Percentiles rank a stretch among this genome's conserved stretches.
These are phyloP conservation scores for Alethe castanea DNA, from an alignment of 2,113 vertebrate species.

Conservation along the genomic window DNA sequence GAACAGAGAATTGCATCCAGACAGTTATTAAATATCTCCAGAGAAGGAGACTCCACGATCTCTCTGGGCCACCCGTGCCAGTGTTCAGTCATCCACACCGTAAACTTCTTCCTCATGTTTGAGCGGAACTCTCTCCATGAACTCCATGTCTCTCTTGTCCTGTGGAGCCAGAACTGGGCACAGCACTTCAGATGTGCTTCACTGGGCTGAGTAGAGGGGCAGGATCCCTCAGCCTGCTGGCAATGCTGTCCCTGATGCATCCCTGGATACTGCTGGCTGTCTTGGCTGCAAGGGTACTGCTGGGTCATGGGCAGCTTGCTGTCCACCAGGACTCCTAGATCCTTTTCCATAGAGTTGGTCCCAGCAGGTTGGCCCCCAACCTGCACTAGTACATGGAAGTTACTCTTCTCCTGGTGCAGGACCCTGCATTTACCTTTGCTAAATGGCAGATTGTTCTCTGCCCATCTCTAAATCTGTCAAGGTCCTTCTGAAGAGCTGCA, in stretches of 20 bases:
- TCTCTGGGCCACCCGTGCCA: neutral
- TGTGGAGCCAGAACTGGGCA: neutral
- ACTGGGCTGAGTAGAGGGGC: neutral
- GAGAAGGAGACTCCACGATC: neutral
- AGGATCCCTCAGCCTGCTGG: neutral
- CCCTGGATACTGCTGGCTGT: neutral
- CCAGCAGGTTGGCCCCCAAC: rapidly evolving
- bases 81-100: neutral
- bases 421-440: neutral
- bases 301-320: neutral
- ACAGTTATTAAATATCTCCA: neutral
- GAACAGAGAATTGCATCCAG: neutral
- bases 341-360: neutral
- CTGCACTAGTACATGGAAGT: too few species aligned
- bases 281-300: neutral
- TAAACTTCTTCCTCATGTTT: neutral
- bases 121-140: neutral
- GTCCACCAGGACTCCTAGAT: neutral
- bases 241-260: neutral
- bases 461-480: neutral
- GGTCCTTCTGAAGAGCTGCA: neutral
- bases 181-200: neutral
- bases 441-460: neutral
- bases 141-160: neutral
- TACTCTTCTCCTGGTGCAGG: neutral